Conservation (phyloP, 2,113 vertebrate species). For the Amphiprion ocellaris region DNA sequence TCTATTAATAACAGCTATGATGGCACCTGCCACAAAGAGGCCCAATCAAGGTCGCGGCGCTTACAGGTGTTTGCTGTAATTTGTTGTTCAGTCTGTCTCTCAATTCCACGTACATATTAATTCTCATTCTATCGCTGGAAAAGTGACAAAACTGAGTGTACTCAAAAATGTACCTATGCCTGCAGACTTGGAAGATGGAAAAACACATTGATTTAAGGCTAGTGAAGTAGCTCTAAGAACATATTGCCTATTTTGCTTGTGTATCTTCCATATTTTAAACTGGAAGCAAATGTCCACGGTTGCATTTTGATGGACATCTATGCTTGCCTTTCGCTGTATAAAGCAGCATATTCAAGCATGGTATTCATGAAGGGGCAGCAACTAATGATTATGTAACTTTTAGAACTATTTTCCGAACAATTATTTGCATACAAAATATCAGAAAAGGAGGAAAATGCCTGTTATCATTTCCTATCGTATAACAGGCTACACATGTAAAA, state of each 20-base stretch:
- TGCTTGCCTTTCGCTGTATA: no score
- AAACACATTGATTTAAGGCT: background rate
- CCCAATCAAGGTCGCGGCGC: conserved; percentile 52
- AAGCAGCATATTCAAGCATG: no score
- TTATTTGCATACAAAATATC: no score
- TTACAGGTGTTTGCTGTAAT: conserved; percentile 67
- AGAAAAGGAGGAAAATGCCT: no score
- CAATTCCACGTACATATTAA: background rate
- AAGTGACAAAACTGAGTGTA: conserved; percentile 1
- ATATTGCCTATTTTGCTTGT: background rate
- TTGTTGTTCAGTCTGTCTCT: conserved; percentile 37
- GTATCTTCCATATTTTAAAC: background rate
- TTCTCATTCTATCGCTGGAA: conserved; percentile 12
- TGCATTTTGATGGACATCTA: no score
- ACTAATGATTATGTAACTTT: no score
- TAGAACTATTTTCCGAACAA: no score
- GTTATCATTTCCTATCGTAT: no score
- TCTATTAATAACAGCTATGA: conserved; percentile 73
- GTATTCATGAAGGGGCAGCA: no score
- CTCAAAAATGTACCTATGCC: background rate
- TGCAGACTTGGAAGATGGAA: background rate
- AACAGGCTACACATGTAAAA: no score
- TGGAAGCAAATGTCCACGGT: background rate
- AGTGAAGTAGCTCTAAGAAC: background rate
- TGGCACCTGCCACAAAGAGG: conserved; percentile 67